Evolutionary conservation across 2,888 invertebrate species (phyloP).

Genomic region (Blastobasis lacticolella): DNA sequence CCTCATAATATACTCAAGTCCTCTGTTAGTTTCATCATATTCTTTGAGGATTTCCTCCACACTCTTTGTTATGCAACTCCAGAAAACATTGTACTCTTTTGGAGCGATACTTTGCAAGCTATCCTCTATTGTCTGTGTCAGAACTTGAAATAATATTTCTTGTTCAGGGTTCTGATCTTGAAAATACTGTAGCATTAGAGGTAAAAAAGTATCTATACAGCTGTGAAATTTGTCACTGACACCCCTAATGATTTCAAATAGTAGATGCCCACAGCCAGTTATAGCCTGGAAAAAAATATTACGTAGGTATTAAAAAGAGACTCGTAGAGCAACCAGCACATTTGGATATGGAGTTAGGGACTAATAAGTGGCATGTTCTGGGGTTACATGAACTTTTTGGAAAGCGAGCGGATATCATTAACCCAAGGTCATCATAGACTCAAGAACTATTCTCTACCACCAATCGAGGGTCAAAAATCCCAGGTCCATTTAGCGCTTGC

Average conservation of each 20-base stretch:
- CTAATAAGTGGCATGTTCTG: no score
- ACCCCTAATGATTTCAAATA: conserved; percentile 92
- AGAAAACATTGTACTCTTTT: conserved; percentile 78
- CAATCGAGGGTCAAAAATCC: no score
- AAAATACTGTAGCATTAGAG: conserved; percentile 78
- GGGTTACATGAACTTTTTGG: no score
- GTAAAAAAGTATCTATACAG: conserved; percentile 81
- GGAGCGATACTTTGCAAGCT: conserved; percentile 76
- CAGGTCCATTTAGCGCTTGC: no score
- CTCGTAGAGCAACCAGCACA: no score
- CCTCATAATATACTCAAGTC: conserved; percentile 65
- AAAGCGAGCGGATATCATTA: no score
- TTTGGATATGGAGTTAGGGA: no score
- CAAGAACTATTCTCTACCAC: no score
- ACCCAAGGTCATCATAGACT: no score
- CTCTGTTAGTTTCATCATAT: conserved; percentile 41
- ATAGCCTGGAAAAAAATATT: conserved; percentile 74
- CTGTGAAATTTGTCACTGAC: conserved; percentile 90
- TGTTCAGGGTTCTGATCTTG: conserved; percentile 65
- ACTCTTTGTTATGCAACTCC: conserved; percentile 67
- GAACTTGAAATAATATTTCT: conserved; percentile 75
- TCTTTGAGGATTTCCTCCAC: conserved; percentile 50
- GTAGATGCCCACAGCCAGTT: conserved; percentile 86
- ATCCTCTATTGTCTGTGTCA: conserved; percentile 77
- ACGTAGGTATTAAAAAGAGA: background rate